These are phyloP conservation scores for Drosophila watanabei DNA, from an alignment of 1,140 invertebrate species.

Conservation along the genomic window DNA sequence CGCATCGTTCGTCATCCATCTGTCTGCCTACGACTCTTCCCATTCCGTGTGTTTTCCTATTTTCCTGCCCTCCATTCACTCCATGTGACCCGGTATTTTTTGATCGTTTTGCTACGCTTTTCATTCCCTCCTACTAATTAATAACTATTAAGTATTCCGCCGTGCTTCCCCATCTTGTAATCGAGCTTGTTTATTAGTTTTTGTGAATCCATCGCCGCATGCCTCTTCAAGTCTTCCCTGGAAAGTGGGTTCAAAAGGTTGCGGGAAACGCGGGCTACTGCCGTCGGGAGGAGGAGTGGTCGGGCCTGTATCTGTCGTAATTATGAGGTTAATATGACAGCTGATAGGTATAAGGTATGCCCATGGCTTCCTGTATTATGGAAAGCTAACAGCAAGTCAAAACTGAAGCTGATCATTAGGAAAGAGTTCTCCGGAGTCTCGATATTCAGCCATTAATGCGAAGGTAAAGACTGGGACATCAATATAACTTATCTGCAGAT, in stretches of 20 bases:
- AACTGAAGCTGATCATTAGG: slow-evolving; percentile 9
- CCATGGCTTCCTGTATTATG: slow-evolving; percentile 22
- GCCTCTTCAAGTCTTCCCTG: slow-evolving; percentile 5
- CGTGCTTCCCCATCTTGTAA: slow-evolving; percentile 41
- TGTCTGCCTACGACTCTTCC: slow-evolving; percentile 62
- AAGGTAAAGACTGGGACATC: background rate
- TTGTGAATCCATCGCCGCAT: slow-evolving; percentile 21
- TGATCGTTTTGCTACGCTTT: slow-evolving; percentile 76
- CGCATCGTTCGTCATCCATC: slow-evolving; percentile 39
- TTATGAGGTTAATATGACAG: slow-evolving; percentile 55
- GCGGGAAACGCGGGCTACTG: slow-evolving; percentile 30
- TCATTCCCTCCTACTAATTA: slow-evolving; percentile 78
- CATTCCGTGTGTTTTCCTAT: slow-evolving; percentile 12
- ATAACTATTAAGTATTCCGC: slow-evolving; percentile 70
- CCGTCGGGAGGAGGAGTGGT: slow-evolving; percentile 10
- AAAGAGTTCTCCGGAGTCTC: background rate
- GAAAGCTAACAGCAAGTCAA: slow-evolving; percentile 13
- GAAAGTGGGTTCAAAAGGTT: slow-evolving; percentile 59
- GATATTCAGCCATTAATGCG: background rate
- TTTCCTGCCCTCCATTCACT: slow-evolving; percentile 17
- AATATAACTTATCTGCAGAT: background rate
- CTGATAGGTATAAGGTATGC: slow-evolving; percentile 21
- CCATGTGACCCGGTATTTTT: slow-evolving; percentile 74
- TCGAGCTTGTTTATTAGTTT: slow-evolving; percentile 72
- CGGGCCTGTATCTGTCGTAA: slow-evolving; percentile 46